Evolutionary conservation across 2,113 vertebrate genomes (phyloP), one percentile per base, ranked within the genome.

Genomic region (Charadrius vociferus): DNA sequence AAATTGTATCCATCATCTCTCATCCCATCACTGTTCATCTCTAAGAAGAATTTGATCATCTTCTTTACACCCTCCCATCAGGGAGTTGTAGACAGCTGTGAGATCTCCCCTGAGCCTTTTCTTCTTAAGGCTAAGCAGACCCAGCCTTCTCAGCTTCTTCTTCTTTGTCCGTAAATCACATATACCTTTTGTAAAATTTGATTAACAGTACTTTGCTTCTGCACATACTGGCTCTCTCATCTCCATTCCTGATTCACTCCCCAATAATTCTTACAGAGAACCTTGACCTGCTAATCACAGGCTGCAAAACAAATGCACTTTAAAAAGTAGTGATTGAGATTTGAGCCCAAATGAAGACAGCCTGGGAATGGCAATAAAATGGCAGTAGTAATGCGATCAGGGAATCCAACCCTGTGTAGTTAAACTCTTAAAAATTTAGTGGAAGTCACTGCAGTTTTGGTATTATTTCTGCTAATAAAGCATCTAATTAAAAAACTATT

Each of bases 401-500:
- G 39, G 19, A 89, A 86, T 75, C 23, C 56, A 86, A 45, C 39
- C 6, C 34, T 61, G 26, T 39, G 74, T 24, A 81, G 56, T 66
- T 67, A 89, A 96, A 65, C 66, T 74, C 32, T 63, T 80, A 56
- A 96, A 95, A 90, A 93, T 70, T 74, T 81, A 68, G 63, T 81
- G 50, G 37, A 41, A 95, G 36, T 81, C 66, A 62, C 74, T 94
- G 32, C 72, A 96, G 91, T 61, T 92, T 95, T 53, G 19, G 13
- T 93, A 87, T 86, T 85, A 96, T 92, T 74, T 93, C 66, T 92
- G 47, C 66, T 92, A 91, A 90, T 90, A 96, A 91, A 95, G 12
- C 65, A 75, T 73, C 80, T 90, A 96, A 96, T 95, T 96, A 71
- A 96, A 93, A 90, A 70, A 32, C 65, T 84, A 81, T 96, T 90